These are phyloP conservation scores for Zootermopsis nevadensis DNA, from an alignment of 2,888 invertebrate genomes.

Conservation along the genomic window DNA sequence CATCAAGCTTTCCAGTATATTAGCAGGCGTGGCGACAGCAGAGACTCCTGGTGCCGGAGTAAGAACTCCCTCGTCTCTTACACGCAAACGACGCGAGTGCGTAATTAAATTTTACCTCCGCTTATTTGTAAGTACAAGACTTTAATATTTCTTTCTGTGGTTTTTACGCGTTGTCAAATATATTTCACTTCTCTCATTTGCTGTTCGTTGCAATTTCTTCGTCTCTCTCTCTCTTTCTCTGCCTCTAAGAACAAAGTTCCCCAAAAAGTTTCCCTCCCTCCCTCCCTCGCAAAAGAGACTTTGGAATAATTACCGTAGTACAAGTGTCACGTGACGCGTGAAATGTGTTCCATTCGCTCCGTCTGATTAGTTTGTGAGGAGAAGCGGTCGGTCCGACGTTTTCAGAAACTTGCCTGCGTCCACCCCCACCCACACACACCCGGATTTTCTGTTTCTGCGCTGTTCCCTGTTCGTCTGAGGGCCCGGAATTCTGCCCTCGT, in stretches of 20 bases:
- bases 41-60: too few species aligned
- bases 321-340: neutral
- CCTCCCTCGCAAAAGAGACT: neutral
- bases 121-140: too few species aligned
- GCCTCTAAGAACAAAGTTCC: too few species aligned
- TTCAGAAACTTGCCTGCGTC: neutral
- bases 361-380: constrained; percentile 4
- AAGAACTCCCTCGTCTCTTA: too few species aligned
- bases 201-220: neutral
- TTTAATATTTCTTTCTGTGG: too few species aligned
- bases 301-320: constrained; percentile 2
- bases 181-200: neutral
- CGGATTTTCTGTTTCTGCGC: neutral
- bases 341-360: neutral
- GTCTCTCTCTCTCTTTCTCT: neutral
- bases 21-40: too few species aligned
- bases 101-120: too few species aligned
- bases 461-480: too few species aligned
- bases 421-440: neutral
- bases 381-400: neutral
- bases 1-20: too few species aligned
- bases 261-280: neutral
- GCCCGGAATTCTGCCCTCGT: too few species aligned
- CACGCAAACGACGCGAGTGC: too few species aligned
- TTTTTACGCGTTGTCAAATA: neutral